phyloP scores from a whole-genome alignment of 2,113 vertebrate genomes.

The Oriolus oriolus region DNA sequence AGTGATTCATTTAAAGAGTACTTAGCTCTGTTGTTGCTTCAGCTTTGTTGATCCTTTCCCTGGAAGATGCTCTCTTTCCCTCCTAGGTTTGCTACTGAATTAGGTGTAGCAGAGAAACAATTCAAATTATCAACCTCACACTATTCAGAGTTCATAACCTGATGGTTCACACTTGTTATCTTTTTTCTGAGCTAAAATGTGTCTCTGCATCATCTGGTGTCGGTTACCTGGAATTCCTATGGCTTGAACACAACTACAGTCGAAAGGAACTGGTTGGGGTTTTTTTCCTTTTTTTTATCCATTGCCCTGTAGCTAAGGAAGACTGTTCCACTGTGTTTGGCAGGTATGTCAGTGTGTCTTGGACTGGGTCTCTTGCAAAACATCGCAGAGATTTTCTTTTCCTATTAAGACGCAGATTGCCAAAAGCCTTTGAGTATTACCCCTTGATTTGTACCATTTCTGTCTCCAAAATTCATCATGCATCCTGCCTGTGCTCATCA shows the following conservation, averaged over 20 bases:
- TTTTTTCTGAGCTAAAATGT: not conserved
- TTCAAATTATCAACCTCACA: not conserved
- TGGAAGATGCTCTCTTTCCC: not conserved
- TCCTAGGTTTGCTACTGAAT: not conserved
- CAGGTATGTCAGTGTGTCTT: not conserved
- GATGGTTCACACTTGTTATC: not conserved
- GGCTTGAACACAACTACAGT: not conserved
- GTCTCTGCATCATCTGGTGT: not conserved
- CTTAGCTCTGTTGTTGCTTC: not conserved
- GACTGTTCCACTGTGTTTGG: not conserved
- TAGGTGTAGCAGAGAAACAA: not conserved
- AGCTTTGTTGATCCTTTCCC: not conserved
- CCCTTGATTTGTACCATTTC: not conserved
- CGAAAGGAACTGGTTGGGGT: not conserved
- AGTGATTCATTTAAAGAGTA: not conserved
- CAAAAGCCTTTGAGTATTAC: not conserved
- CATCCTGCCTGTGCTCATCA: not conserved
- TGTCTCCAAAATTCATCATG: not conserved
- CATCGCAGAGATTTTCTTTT: not conserved
- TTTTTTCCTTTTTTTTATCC: accelerated
- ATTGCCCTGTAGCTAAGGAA: not conserved
- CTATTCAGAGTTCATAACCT: not conserved
- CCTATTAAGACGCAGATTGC: not conserved
- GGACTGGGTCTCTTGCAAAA: not conserved
- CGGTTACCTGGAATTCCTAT: not conserved